These are phyloP conservation scores for Sisyra nigra DNA, from an alignment of 2,888 invertebrate species.

Conservation along the genomic window DNA sequence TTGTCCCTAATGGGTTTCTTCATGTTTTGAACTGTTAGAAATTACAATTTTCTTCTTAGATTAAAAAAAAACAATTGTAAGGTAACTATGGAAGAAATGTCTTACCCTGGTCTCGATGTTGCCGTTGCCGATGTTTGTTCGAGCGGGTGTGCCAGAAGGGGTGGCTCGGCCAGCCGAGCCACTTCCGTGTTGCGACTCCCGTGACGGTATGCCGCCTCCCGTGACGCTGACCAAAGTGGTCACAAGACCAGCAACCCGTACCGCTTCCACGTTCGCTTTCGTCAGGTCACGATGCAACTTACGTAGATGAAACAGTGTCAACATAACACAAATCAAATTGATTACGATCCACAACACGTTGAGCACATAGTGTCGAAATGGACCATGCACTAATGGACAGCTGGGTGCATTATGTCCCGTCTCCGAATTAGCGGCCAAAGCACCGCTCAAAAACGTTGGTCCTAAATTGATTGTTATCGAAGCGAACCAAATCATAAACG, in stretches of 20 bases:
- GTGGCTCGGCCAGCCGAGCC: background rate
- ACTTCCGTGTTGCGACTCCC: background rate
- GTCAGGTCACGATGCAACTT: slow-evolving; percentile 68
- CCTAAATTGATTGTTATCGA: slow-evolving; percentile 82
- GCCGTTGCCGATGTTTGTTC: background rate
- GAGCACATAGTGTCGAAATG: slow-evolving; percentile 77
- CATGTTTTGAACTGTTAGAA: too few relatives aligned
- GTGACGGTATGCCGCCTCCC: slow-evolving; percentile 30
- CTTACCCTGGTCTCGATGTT: background rate
- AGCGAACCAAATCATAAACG: slow-evolving; percentile 89
- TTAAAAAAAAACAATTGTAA: too few relatives aligned
- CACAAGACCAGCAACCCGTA: slow-evolving; percentile 65
- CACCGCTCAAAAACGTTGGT: slow-evolving; percentile 71
- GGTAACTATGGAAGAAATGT: too few relatives aligned
- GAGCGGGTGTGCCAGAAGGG: background rate
- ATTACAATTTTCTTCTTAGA: too few relatives aligned
- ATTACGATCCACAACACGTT: slow-evolving; percentile 83
- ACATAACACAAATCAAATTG: slow-evolving; percentile 67
- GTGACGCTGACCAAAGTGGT: slow-evolving; percentile 72
- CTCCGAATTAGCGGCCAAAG: slow-evolving; percentile 65
- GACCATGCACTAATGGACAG: slow-evolving; percentile 74
- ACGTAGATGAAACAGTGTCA: slow-evolving; percentile 70
- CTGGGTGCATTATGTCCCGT: slow-evolving; percentile 62
- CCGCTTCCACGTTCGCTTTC: slow-evolving; percentile 71
- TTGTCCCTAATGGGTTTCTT: too few relatives aligned